A percentile compares a stretch with the other conserved stretches of the same genome.
Evolutionary conservation across 2,113 vertebrate genomes (phyloP).

Genomic region (Gallinago media): DNA sequence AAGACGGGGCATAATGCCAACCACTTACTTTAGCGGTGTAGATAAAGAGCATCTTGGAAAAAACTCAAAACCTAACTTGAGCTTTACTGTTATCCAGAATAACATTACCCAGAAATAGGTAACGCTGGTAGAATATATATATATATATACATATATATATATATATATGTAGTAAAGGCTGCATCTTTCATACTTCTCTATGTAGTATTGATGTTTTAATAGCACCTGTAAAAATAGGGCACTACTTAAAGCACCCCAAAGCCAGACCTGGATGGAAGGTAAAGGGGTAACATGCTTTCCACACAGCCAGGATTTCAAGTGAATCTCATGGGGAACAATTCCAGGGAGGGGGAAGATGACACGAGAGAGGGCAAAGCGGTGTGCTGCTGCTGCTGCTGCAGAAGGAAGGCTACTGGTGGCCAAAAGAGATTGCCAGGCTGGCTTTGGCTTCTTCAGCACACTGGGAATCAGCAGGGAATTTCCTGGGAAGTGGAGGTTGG

Average conservation of each 20-base stretch:
- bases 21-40: not conserved
- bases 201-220: rapidly evolving
- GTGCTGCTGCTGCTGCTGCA: not conserved
- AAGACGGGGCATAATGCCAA: not conserved
- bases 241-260: not conserved
- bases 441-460: not conserved
- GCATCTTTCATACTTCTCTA: not conserved
- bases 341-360: not conserved
- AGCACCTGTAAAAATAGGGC: not conserved
- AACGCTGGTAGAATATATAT: not conserved
- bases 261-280: not conserved
- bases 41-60: not conserved
- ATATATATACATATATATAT: too few relatives aligned
- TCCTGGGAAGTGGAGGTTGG: not conserved
- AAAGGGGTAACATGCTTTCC: not conserved
- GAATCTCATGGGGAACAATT: not conserved
- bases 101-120: not conserved
- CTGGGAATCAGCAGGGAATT: not conserved
- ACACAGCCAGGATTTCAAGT: not conserved
- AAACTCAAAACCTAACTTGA: not conserved
- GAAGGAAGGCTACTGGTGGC: rapidly evolving
- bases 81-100: not conserved
- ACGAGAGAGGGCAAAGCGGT: rapidly evolving
- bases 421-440: not conserved
- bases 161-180: not conserved